Conservation (phyloP, 2,113 vertebrate species). For the Eubucco bourcierii region DNA sequence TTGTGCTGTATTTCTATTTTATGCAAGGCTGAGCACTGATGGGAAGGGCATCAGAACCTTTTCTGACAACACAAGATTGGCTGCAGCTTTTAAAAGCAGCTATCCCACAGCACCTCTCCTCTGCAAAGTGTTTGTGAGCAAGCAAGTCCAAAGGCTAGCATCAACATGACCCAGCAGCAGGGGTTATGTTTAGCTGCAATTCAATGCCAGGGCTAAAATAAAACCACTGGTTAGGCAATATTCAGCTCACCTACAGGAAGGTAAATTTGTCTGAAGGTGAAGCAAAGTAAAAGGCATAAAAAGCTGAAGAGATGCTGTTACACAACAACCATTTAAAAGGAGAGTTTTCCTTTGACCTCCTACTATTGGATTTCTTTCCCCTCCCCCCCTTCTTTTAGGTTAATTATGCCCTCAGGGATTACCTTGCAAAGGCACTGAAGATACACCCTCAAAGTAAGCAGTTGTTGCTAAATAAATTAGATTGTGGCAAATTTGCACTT, state of each 20-base stretch:
- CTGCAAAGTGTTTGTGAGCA: neutral
- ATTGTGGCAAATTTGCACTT: neutral
- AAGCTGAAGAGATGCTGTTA: neutral
- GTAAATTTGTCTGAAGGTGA: neutral
- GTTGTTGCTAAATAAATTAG: neutral
- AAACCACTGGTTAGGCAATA: neutral
- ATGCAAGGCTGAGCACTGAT: neutral
- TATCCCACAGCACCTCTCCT: neutral
- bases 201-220: neutral
- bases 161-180: neutral
- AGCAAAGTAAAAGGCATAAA: neutral
- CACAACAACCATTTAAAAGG: neutral
- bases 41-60: neutral
- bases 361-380: neutral
- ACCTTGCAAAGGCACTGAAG: neutral
- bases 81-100: neutral
- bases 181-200: neutral
- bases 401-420: constrained; percentile 34
- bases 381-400: neutral
- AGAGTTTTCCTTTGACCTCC: neutral
- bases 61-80: neutral
- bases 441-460: neutral
- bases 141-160: neutral
- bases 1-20: neutral
- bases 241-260: neutral